Evolutionary conservation across 2,888 invertebrate genomes (phyloP), one percentile per base, ranked within the genome.

Genomic region (Leptopterna dolabrata): DNA sequence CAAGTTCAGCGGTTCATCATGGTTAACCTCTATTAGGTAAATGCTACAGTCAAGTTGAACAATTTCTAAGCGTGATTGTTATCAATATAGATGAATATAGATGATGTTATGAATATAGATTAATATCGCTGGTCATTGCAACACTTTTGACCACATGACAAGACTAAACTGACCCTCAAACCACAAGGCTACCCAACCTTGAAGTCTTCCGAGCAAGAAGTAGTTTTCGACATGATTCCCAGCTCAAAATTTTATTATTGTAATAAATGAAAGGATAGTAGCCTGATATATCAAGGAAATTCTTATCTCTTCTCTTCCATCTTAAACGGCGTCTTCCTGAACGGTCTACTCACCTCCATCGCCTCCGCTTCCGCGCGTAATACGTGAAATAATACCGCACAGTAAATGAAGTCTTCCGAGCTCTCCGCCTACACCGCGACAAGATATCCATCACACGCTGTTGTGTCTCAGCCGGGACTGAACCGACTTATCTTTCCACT

Each of bases 381-480:
- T 73, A 36, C 73, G 19, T 13, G 27, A 78, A 78, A 43, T 78
- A 45, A 78, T 78, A 78, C 19, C 45, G 43, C 78, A 78, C 78
- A 13, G 78, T 78, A 24, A 45, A 78, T 16, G 78, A 78, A 27
- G 78, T 78, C 41, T 78, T 78, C 24, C 78, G n/a, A 13, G 78
- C 78, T 19, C 45, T 78, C 41, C 43, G 36, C 16, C 45, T 36
- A 45, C 78, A 78, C 41, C 45, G n/a, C 43, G 45, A 78, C 78
- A 78, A 45, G 45, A 78, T 78, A 43, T 78, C 78, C 78, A 78
- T 78, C 36, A 78, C 45, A 16, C 41, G 36, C 24, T 78, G 14
- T 63, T 63, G 41, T 45, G 47, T 43, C 45, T 78, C 41, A 24
- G 14, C 11, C 19, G 43, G 27, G 19, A 78, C 78, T 78, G 78